phyloP scores from a whole-genome alignment of 2,797 vertebrate genomes.

The Eulemur albifrons region DNA sequence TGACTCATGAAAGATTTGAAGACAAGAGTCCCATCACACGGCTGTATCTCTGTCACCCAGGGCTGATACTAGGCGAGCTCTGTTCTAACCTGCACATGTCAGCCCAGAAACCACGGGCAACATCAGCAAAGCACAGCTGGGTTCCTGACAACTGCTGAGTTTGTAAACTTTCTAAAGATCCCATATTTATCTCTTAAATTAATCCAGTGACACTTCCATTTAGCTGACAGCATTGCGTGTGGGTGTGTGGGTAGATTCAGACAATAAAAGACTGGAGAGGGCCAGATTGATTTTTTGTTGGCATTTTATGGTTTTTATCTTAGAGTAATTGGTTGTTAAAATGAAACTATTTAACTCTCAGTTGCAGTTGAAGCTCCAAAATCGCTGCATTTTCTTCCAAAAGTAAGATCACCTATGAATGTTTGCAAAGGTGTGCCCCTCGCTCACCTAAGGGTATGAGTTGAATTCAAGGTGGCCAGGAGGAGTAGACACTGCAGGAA shows the following conservation, averaged over 20 bases:
- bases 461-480: neutral
- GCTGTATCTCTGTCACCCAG: neutral
- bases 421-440: neutral
- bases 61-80: neutral
- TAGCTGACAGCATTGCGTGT: neutral
- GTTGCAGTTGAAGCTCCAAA: neutral
- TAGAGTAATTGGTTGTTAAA: neutral
- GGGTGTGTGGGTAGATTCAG: neutral
- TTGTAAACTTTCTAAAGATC: neutral
- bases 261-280: neutral
- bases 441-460: neutral
- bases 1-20: neutral
- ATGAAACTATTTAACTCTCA: neutral
- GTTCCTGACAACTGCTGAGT: neutral
- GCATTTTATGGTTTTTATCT: conserved; percentile 43
- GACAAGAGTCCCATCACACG: neutral
- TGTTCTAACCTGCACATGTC: neutral
- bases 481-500: neutral
- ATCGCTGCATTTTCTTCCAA: neutral
- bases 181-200: conserved; percentile 23
- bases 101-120: neutral
- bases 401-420: neutral
- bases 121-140: neutral
- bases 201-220: neutral
- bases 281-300: neutral